Percentiles rank a stretch among this genome's conserved stretches.
phyloP scores from a whole-genome alignment of 1,140 invertebrate species.

The Cylas formicarius region DNA sequence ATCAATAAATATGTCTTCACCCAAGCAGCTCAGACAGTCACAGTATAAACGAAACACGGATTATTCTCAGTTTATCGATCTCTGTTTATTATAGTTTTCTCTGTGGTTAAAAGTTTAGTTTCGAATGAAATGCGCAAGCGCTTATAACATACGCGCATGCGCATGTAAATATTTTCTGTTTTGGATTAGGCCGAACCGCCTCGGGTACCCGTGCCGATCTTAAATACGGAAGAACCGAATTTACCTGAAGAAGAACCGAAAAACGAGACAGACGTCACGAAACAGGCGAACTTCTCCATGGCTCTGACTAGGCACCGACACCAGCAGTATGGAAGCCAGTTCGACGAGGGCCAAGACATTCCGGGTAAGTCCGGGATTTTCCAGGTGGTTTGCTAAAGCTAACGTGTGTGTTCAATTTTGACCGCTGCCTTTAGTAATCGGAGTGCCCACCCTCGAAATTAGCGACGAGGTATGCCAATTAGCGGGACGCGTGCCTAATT shows the following conservation, averaged over 20 bases:
- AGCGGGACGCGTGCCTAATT: too few species aligned
- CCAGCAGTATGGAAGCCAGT: constrained; percentile 67
- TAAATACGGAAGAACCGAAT: constrained; percentile 42
- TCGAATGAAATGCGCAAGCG: too few species aligned
- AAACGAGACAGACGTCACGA: constrained; percentile 29
- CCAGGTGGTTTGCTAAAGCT: constrained; percentile 4
- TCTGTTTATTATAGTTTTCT: too few species aligned
- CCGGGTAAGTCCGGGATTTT: constrained; percentile 31
- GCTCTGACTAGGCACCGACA: constrained; percentile 64
- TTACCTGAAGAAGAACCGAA: constrained; percentile 24
- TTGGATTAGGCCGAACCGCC: constrained; percentile 20
- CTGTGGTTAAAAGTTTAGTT: too few species aligned
- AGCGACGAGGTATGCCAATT: constrained; percentile 36
- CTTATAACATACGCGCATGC: too few species aligned
- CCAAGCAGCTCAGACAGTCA: too few species aligned
- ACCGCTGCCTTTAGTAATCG: constrained; percentile 38
- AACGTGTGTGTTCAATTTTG: constrained; percentile 13
- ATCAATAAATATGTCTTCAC: too few species aligned
- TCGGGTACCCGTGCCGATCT: constrained; percentile 41
- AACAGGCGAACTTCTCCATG: constrained; percentile 61
- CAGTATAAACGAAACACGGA: too few species aligned
- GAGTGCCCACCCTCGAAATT: constrained; percentile 35
- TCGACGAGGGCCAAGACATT: constrained; percentile 36
- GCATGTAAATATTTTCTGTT: too few species aligned
- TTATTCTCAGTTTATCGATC: too few species aligned